Base-by-base conservation (phyloP, 2,888 invertebrate species). In the Dorcus parallelipipedus region DNA sequence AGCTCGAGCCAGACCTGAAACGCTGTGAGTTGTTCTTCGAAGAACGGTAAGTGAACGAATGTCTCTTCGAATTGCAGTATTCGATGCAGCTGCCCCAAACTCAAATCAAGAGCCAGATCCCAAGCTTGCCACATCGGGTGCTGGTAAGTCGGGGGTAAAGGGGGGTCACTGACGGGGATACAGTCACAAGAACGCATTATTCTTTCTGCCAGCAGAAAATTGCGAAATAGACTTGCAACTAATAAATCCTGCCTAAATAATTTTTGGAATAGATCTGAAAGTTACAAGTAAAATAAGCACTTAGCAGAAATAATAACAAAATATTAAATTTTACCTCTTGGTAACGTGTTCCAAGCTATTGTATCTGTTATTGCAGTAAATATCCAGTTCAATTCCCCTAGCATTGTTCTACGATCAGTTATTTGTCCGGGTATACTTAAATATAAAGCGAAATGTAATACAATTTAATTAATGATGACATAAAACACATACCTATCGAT, bases 331-430 rank as follows among this genome's bases (percentile, higher is more conserved):
- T 64, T 73, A 87, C 88, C 88, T 82, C 92, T 84, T 3, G 97
- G 95, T 70, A 99, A 82, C 43, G 92, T 93, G 76, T 97, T 97
- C 98, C 98, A 99, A 1, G 99, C 99, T 74, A 99, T 98, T 8
- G 99, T 99, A 78, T 99, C 99, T 0, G 99, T 99, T 69, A 99
- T 97, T 47, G 99, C 98, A 2, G 99, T 99, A 81, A 99, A 99
- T 75, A 99, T 97, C 99, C 99, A 99, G 83, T 99, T 99, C 60
- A 99, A 82, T 81, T 99, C 98, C 49, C 99, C 99, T 66, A 98
- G 84, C 93, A 98, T 95, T 33, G 99, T 97, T 69, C 96, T 85
- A 17, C 97, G 84, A 81, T 98, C 97, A 66, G 91, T 92, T 67
- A 97, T 85, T 74, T 92, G 91, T 1, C 99, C 99, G 6, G 98